Base-by-base conservation (phyloP, 2,113 vertebrate species). In the Scomber colias region DNA sequence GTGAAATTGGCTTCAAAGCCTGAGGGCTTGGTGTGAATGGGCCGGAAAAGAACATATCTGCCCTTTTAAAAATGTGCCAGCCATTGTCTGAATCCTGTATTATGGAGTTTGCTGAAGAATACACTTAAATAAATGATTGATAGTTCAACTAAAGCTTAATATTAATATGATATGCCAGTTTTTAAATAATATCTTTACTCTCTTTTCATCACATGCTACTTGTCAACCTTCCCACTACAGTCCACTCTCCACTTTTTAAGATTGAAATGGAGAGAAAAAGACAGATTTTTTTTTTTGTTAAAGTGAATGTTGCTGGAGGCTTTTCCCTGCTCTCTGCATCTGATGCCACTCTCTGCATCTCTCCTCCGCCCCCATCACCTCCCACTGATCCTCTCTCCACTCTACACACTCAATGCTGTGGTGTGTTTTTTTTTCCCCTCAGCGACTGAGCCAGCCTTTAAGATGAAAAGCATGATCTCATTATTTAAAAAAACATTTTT, bases 121-220 rank as follows among this genome's bases (percentile, higher is more conserved):
- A 14, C 30, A 61, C 15, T 15, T 21, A 11, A 27, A 64, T 3
- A 49, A 55, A 35, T 0, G 0, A 5, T 0, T 44, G n/a, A 30
- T 24, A 54, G 59, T 71, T 49, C 46, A 61, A 55, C 46, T n/a
- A 48, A 50, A 63, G 48, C 16, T 19, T 0, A 30, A 65, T n/a
- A 59, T 48, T 65, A 49, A 27, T 31, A 19, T 3, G 0, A 60
- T 48, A 50, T 15, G n/a, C 21, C 21, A 27, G 13, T 68, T 56
- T 60, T 45, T 75, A 1, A 5, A 51, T 61, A 0, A 35, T 27
- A 27, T 27, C n/a, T 56, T 31, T 48, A 5, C 21, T 53, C 3
- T 17, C 19, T 59, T 49, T 27, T 51, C 11, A 50, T 44, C 64
- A 54, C 48, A 35, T 7, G 15, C 19, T 62, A 2, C 63, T 24